phyloP scores from a whole-genome alignment of 1,140 invertebrate species.

The Dreissena polymorpha region DNA sequence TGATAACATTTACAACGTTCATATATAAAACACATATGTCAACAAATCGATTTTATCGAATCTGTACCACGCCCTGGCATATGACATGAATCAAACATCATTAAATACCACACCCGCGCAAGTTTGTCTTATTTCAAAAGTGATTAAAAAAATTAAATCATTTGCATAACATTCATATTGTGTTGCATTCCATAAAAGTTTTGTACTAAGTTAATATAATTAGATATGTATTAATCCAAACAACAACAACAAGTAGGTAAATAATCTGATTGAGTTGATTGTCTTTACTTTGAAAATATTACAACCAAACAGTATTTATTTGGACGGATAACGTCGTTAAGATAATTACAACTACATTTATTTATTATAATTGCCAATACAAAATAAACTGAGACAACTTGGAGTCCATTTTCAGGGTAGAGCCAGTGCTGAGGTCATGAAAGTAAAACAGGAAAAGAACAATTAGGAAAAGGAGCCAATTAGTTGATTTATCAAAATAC shows the following conservation, averaged over 20 bases:
- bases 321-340: too few species aligned
- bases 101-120: background rate
- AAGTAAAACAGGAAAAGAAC: too few species aligned
- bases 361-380: too few species aligned
- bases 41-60: conserved; percentile 1
- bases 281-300: too few species aligned
- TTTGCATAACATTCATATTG: background rate
- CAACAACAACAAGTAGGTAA: background rate
- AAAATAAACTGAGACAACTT: too few species aligned
- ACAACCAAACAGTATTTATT: too few species aligned
- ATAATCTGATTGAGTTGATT: too few species aligned
- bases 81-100: background rate
- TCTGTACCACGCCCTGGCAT: background rate
- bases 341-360: too few species aligned
- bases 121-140: background rate
- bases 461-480: too few species aligned
- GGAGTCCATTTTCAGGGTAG: too few species aligned
- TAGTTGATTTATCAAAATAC: too few species aligned
- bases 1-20: background rate
- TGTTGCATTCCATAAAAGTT: background rate
- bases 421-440: too few species aligned
- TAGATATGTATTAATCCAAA: background rate
- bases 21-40: background rate
- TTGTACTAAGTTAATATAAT: background rate
- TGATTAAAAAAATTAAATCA: background rate